A percentile compares a stretch with the other conserved stretches of the same genome.
Conservation (phyloP, 2,113 vertebrate genomes). For the Alethe diademata region DNA sequence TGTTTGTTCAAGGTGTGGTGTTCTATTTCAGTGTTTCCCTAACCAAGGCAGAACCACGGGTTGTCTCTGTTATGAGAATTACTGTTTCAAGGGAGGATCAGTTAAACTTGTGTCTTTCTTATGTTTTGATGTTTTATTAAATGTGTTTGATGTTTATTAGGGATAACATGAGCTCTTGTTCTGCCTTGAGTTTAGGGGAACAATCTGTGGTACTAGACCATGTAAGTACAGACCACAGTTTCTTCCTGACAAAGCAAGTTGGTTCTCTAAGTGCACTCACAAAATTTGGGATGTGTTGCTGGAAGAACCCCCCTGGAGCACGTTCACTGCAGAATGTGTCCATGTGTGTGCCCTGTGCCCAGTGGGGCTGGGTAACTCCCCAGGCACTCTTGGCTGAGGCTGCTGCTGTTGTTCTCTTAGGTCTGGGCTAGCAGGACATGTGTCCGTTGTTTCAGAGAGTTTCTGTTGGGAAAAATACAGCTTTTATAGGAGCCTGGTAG, state of each 20-base stretch:
- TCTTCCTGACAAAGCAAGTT: neutral
- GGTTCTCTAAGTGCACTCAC: neutral
- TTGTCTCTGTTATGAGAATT: neutral
- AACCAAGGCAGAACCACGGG: rapidly evolving
- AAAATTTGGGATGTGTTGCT: neutral
- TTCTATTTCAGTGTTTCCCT: neutral
- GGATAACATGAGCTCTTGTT: rapidly evolving
- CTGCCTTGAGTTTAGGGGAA: neutral
- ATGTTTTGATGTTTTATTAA: neutral
- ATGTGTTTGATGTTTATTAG: rapidly evolving
- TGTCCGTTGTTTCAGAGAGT: neutral
- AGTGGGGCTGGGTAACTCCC: neutral
- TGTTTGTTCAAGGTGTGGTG: neutral
- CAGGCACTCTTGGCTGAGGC: neutral
- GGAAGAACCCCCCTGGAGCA: neutral
- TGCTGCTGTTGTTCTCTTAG: neutral
- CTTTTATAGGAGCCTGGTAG: neutral
- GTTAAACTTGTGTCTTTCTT: neutral
- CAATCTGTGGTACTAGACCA: rapidly evolving
- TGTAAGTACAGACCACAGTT: neutral
- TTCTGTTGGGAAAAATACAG: neutral
- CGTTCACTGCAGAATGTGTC: rapidly evolving
- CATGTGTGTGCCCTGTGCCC: neutral
- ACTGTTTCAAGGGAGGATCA: neutral
- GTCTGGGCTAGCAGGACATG: neutral